Base-by-base conservation (phyloP, 2,888 invertebrate genomes). In the Drosophila rubida region DNA sequence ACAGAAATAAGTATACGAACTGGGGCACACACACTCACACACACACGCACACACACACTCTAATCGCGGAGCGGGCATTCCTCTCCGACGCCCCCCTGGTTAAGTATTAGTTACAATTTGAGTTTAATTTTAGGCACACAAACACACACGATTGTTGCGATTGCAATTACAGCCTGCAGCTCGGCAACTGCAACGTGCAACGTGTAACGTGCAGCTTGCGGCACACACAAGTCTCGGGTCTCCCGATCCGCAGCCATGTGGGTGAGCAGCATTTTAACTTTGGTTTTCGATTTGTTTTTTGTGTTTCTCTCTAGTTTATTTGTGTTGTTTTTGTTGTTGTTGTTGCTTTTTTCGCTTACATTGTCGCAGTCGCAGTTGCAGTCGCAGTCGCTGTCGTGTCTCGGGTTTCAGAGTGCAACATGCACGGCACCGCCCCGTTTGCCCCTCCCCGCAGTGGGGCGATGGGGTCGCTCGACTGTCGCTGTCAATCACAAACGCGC, bases 401-500 rank as follows among this genome's bases (percentile, higher is more conserved):
- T 88, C 84, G 54, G 51, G 48, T 82, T 82, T 65, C 82, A 59
- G 62, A 65, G 70, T 67, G 66, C 75, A 68, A 75, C 76, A 85
- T 64, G 62, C 64, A 76, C 69, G 63, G 65, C 46, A 55, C 39
- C 30, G 25, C 25, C 37, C 61, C 42, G 25, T 4, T 32, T 7
- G 42, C 14, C 9, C 19, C 5, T 14, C 13, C 45, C 27, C 11
- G n/a, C 9, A 13, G 11, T 3, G 8, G 13, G 42, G 48, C 14
- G 37, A 16, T 11, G 9, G n/a, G 49, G 25, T 13, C 37, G 44
- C 44, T 61, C 37, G 42, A 42, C 58, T 57, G 66, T 61, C 54
- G 75, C 73, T 89, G 90, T 88, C 89, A 90, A 89, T 88, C 90
- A 90, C 73, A 88, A 84, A 78, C 78, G 90, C 88, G 88, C 87